Conservation (phyloP, 2,888 invertebrate genomes). For the Boloria euphrosyne region DNA sequence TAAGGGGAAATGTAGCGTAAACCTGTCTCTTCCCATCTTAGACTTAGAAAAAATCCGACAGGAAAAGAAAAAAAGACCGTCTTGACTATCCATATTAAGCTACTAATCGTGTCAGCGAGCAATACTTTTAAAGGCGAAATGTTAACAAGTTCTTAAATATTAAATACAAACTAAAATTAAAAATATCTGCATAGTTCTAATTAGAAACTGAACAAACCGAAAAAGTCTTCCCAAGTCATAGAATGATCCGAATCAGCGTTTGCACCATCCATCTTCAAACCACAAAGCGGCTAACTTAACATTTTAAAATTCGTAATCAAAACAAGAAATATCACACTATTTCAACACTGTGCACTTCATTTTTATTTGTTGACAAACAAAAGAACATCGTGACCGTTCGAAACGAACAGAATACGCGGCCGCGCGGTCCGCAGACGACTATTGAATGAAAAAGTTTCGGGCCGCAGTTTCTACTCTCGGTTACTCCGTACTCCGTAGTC, state of each 20-base stretch:
- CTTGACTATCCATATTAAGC: neutral
- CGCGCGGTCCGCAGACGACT: conserved; percentile 51
- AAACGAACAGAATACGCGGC: conserved; percentile 49
- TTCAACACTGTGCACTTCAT: conserved; percentile 39
- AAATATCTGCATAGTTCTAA: conserved; percentile 17
- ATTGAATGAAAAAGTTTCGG: conserved; percentile 61
- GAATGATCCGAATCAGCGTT: conserved; percentile 86
- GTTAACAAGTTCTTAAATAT: neutral
- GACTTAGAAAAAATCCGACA: conserved; percentile 53
- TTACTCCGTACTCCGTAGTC: conserved; percentile 21
- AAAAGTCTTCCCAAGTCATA: conserved; percentile 88
- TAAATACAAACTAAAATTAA: neutral
- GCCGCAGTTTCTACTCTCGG: conserved; percentile 3
- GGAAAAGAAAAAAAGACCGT: conserved; percentile 17
- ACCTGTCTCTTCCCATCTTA: conserved; percentile 58
- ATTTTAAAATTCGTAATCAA: conserved; percentile 43
- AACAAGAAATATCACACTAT: conserved; percentile 38
- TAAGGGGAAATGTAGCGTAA: conserved; percentile 66
- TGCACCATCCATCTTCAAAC: conserved; percentile 76
- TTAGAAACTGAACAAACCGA: conserved; percentile 76
- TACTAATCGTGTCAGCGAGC: neutral
- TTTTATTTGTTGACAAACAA: conserved; percentile 72
- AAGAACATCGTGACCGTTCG: conserved; percentile 58
- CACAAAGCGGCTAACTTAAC: conserved; percentile 56
- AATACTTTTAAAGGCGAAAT: neutral